A percentile compares a stretch with the other conserved stretches of the same genome.
Evolutionary conservation across 2,888 invertebrate species (phyloP).

Genomic region (Lagria hirta): DNA sequence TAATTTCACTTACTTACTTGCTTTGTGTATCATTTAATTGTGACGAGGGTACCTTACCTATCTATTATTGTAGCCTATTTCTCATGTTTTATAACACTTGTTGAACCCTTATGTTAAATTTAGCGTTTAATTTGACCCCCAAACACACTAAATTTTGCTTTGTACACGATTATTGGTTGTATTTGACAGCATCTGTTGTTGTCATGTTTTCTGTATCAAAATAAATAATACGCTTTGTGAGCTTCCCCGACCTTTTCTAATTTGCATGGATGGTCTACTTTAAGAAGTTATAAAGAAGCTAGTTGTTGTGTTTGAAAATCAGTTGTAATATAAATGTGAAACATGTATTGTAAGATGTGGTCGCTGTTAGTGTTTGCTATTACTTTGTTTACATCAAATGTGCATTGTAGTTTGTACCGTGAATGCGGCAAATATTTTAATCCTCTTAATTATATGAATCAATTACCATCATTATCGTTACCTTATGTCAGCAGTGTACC

Average conservation of each 20-base stretch:
- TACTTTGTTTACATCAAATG: constrained; percentile 22
- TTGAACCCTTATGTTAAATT: too few species aligned
- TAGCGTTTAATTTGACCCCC: too few species aligned
- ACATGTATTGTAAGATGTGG: constrained; percentile 28
- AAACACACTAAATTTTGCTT: too few species aligned
- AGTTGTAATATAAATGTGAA: constrained; percentile 35
- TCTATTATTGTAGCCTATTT: too few species aligned
- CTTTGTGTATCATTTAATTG: too few species aligned
- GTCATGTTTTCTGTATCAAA: too few species aligned
- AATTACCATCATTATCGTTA: constrained; percentile 45
- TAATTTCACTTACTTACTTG: too few species aligned
- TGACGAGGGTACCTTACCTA: too few species aligned
- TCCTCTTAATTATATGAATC: constrained; percentile 46
- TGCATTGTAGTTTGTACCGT: constrained; percentile 33
- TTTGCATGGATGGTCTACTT: constrained; percentile 34
- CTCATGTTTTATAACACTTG: too few species aligned
- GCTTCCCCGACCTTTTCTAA: constrained; percentile 27
- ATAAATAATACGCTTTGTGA: too few species aligned
- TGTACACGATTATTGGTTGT: too few species aligned
- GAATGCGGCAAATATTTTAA: constrained; percentile 45
- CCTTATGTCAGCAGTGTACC: constrained; percentile 45
- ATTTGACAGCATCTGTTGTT: too few species aligned
- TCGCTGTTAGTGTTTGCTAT: constrained; percentile 26
- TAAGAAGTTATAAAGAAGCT: constrained; percentile 37
- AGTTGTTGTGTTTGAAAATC: constrained; percentile 28